Base-by-base conservation (phyloP, 2,888 invertebrate species). In the Hydrotaea diabolus region DNA sequence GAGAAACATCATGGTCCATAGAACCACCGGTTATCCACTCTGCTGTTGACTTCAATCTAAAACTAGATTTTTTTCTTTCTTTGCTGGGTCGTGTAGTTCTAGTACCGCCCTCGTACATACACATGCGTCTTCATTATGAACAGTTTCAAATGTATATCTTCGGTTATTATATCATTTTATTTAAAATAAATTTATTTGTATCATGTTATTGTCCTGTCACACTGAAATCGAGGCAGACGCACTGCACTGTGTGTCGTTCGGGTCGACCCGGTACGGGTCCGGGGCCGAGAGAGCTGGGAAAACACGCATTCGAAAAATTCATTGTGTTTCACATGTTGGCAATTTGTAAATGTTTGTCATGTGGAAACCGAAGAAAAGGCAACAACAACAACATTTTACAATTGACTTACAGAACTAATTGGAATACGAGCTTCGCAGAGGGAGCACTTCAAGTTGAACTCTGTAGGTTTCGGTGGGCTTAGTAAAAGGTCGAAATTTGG, bases 301-400 rank as follows among this genome's bases (percentile, higher is more conserved):
- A 73, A 77, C 75, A 31, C 31, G 31, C 7, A 31, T 31, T n/a
- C n/a, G 31, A 7, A 4, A 7, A 7, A 1, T 3, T 77, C 55
- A 86, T 89, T 89, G 86, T 87, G 87, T 88, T 88, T 88, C 87
- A 89, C 87, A 89, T 89, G 87, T 88, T 87, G 86, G 87, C 88
- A 89, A 90, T 89, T 90, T 90, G 90, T 89, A 87, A 88, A 86
- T 86, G 87, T 88, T 59, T 59, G 23, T 59, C 59, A 59, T 11
- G 57, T 31, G 62, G 15, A 15, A 62, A 62, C 31, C 15, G n/a
- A 62, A 9, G n/a, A 62, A 36, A 39, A 39, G 39, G 39, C 8
- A 13, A 39, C 11, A 9, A 36, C 36, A 36, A 7, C 15, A 39
- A 31, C 31, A 64, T 49, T 49, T 49, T 4, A 49, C 15, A 15